Evolutionary conservation across 2,797 vertebrate genomes (phyloP).

Genomic region (Hemibagrus guttatus): DNA sequence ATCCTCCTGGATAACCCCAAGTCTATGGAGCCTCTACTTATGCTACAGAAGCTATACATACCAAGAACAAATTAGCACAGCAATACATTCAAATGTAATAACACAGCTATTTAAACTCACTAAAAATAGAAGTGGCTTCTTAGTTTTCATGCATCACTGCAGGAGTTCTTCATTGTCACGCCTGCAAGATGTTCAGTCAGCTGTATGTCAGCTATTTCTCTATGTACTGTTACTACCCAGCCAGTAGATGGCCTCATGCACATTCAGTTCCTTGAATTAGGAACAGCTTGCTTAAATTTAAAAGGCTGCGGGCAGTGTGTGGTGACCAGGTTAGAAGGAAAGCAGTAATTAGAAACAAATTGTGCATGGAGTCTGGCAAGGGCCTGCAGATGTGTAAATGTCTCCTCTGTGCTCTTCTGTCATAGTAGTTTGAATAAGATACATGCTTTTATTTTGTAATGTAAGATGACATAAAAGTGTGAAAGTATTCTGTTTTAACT

Average conservation of each 20-base stretch:
- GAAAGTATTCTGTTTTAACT: too few relatives aligned
- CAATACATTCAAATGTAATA: neutral
- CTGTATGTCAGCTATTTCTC: neutral
- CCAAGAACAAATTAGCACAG: too few relatives aligned
- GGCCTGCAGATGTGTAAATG: neutral
- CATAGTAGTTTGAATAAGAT: neutral
- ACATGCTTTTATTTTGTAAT: slow-evolving; percentile 5
- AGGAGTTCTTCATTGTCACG: neutral
- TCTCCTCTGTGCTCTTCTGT: neutral
- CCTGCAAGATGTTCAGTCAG: neutral
- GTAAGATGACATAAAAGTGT: neutral
- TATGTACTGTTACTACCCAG: neutral
- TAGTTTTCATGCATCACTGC: neutral
- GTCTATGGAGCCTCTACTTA: neutral
- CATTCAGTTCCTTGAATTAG: neutral
- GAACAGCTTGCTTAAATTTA: neutral
- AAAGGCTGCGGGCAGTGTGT: neutral
- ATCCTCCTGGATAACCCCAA: neutral
- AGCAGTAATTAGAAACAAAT: neutral
- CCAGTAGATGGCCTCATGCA: slow-evolving; percentile 47
- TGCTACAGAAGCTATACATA: neutral
- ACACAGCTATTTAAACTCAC: neutral
- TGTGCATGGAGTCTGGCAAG: neutral
- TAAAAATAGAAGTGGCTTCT: too few relatives aligned
- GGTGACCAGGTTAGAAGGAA: neutral